These are phyloP conservation scores for Diplazon laetatorius DNA, from an alignment of 2,888 invertebrate genomes.

Conservation along the genomic window DNA sequence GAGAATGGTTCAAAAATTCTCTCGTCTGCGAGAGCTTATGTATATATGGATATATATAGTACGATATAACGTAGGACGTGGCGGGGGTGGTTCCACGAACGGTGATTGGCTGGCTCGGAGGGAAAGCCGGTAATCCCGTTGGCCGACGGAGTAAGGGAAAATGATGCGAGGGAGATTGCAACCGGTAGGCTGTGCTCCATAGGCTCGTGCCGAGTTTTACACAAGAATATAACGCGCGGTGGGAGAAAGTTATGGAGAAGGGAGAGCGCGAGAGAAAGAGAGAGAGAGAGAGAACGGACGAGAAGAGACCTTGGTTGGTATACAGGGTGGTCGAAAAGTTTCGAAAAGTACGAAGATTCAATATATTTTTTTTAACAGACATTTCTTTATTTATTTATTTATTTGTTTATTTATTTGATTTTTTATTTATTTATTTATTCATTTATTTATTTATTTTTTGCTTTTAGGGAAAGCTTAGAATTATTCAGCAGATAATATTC, in stretches of 20 bases:
- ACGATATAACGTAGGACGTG: constrained; percentile 25
- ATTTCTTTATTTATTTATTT: too few relatives aligned
- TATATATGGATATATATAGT: constrained; percentile 24
- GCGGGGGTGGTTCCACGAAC: constrained; percentile 56
- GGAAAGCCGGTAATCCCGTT: constrained; percentile 67
- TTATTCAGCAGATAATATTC: too few relatives aligned
- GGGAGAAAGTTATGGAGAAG: constrained; percentile 54
- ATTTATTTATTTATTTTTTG: too few relatives aligned
- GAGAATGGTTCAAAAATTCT: constrained; percentile 75
- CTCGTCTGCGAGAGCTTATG: constrained; percentile 47
- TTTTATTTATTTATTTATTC: too few relatives aligned
- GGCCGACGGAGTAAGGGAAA: constrained; percentile 60
- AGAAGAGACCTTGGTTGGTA: constrained; percentile 27
- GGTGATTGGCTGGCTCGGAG: constrained; percentile 66
- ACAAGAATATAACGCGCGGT: constrained; percentile 57
- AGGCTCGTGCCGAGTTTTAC: constrained; percentile 32
- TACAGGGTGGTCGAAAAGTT: constrained; percentile 52
- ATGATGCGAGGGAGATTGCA: constrained; percentile 66
- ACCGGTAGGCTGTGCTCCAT: constrained; percentile 7
- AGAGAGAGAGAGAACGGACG: constrained; percentile 56
- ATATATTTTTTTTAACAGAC: neutral
- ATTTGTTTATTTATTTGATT: too few relatives aligned
- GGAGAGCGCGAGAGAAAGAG: too few relatives aligned
- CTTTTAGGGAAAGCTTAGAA: too few relatives aligned
- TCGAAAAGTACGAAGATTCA: neutral